These are phyloP conservation scores for Psococerastis gibbosa DNA, from an alignment of 2,888 invertebrate genomes.

Conservation along the genomic window DNA sequence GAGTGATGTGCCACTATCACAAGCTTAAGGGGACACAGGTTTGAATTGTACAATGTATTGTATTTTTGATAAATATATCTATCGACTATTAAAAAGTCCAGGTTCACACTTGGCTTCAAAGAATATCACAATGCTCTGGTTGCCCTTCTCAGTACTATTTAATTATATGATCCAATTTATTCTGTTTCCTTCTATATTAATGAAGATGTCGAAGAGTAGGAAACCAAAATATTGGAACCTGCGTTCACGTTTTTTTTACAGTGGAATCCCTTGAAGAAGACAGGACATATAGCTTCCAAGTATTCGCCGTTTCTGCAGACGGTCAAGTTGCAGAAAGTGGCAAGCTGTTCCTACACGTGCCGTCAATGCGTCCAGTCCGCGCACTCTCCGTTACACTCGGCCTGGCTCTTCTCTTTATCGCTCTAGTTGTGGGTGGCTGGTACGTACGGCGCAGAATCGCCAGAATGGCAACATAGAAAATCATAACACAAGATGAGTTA, in stretches of 20 bases:
- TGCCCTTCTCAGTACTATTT: too few species aligned
- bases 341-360: constrained; percentile 42
- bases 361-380: constrained; percentile 47
- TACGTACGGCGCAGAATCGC: constrained; percentile 31
- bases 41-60: too few species aligned
- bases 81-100: too few species aligned
- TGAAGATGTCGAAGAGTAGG: constrained; percentile 3
- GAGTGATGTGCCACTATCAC: too few species aligned
- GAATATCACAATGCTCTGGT: not conserved
- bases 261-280: constrained; percentile 55
- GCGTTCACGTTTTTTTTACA: constrained; percentile 23
- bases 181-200: too few species aligned
- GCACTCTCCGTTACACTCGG: constrained; percentile 52
- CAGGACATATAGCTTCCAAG: constrained; percentile 51
- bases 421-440: constrained; percentile 40
- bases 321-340: constrained; percentile 42
- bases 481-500: too few species aligned
- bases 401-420: constrained; percentile 45
- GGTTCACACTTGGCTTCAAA: too few species aligned
- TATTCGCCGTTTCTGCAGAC: constrained; percentile 40
- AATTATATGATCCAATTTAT: too few species aligned
- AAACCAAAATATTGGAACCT: too few species aligned
- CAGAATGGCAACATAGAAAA: too few species aligned
- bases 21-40: too few species aligned
- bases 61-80: too few species aligned